Conservation (phyloP, 2,888 invertebrate genomes). For the Taenaris catops region DNA sequence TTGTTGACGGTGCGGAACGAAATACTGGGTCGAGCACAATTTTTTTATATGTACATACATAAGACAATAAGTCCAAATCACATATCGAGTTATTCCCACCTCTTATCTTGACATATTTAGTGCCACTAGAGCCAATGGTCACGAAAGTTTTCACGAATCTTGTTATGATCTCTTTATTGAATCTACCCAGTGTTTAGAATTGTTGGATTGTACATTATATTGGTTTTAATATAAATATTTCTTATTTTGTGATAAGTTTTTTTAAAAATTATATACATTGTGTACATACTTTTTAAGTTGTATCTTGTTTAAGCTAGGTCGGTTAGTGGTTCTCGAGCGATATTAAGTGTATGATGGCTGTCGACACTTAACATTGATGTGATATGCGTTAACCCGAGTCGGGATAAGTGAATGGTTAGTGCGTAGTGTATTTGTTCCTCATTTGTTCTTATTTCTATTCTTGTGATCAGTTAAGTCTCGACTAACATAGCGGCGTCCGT, state of each 20-base stretch:
- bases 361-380: slow-evolving; percentile 49
- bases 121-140: slow-evolving; percentile 40
- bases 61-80: slow-evolving; percentile 70
- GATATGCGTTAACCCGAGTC: slow-evolving; percentile 49
- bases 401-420: slow-evolving; percentile 58
- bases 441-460: slow-evolving; percentile 60
- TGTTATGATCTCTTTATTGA: slow-evolving; percentile 73
- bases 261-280: slow-evolving; percentile 54
- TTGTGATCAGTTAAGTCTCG: slow-evolving; percentile 74
- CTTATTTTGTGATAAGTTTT: slow-evolving; percentile 67
- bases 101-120: slow-evolving; percentile 41
- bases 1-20: slow-evolving; percentile 34
- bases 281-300: slow-evolving; percentile 66
- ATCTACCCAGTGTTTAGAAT: slow-evolving; percentile 75
- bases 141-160: slow-evolving; percentile 64
- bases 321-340: slow-evolving; percentile 53
- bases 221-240: slow-evolving; percentile 49
- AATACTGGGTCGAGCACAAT: slow-evolving; percentile 73
- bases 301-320: slow-evolving; percentile 37
- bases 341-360: slow-evolving; percentile 43
- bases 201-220: slow-evolving; percentile 53
- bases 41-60: slow-evolving; percentile 55
- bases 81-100: slow-evolving; percentile 70
- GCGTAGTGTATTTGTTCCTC: slow-evolving; percentile 70
- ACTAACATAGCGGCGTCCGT: slow-evolving; percentile 59